Base-by-base conservation (phyloP, 2,797 vertebrate species). In the Clarias fuscus region DNA sequence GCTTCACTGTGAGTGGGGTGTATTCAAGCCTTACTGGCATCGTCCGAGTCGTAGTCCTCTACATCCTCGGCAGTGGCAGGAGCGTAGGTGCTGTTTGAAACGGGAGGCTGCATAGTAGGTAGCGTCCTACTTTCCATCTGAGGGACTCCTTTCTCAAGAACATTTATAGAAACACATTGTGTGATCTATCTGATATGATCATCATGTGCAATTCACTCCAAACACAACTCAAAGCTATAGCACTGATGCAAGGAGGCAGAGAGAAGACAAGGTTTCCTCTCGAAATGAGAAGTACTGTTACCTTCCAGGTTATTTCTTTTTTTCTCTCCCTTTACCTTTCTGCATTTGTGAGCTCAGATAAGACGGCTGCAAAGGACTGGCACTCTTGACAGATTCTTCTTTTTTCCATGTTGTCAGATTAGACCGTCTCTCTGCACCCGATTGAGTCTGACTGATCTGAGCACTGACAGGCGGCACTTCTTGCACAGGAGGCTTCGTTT, bases 41-140 rank as follows among this genome's bases (percentile, higher is more conserved):
- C 98, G 18, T 99, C 98, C 0, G 98, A 99, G 89, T 99, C 98
- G 0, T 97, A 97, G 92, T 96, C 96, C 3, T 97, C 95, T 0
- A 97, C 95, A 0, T 97, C 96, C 43, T 95, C 94, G 0, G 94
- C 93, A 0, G 89, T 87, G 0, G 92, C 88, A 0, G 86, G 83
- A 6, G 89, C 75, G 0, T 92, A 90, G 65, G 94, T 88, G 17
- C 37, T 24, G 62, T 91, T 94, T 30, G 89, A 89, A 20, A 87
- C 88, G 0, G 83, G 84, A 4, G 95, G 82, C 70, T 86, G 86
- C 85, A 83, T 77, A 17, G 84, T 75, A 48, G 85, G 85, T 82
- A 67, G 43, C n/a, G 85, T 72, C 78, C 82, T 87, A 84, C 79
- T 73, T 77, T 90, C 88, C 72, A 37, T 37, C 83, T 62, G 71